Evolutionary conservation across 2,113 vertebrate species (phyloP).

Genomic region (Dasypus novemcinctus): DNA sequence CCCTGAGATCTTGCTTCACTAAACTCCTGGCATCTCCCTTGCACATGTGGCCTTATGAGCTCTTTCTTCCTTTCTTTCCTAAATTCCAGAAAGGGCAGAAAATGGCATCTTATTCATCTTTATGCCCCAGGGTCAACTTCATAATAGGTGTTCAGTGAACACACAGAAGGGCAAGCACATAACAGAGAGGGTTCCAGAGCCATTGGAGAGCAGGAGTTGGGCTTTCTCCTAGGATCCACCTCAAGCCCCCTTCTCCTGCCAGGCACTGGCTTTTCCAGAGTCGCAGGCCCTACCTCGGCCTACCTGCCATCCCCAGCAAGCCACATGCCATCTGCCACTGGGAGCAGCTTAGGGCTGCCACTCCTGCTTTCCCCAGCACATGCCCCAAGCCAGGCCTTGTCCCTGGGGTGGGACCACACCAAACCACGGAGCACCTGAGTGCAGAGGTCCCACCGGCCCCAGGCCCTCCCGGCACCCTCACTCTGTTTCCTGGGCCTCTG

Average conservation of each 20-base stretch:
- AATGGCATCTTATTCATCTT: neutral
- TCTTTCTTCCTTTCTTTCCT: neutral
- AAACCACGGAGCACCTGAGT: no score
- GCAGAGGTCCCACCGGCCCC: no score
- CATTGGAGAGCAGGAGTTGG: neutral
- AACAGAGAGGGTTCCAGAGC: no score
- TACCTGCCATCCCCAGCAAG: neutral
- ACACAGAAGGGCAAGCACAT: neutral
- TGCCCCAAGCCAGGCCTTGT: neutral
- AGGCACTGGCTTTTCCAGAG: no score
- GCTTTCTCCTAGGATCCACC: neutral
- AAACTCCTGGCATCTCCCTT: neutral
- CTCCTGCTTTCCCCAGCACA: neutral
- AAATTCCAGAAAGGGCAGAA: neutral
- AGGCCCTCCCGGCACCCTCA: no score
- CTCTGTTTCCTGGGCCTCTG: neutral
- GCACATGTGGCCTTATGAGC: fast-evolving
- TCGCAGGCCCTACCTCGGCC: no score
- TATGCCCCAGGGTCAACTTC: neutral
- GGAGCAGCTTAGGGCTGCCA: neutral
- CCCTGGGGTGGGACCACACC: neutral
- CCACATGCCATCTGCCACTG: neutral
- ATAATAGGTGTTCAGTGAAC: neutral
- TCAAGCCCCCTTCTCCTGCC: no score
- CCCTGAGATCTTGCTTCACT: neutral